Conservation (phyloP, 2,888 invertebrate species). For the Diarsia rubi region DNA sequence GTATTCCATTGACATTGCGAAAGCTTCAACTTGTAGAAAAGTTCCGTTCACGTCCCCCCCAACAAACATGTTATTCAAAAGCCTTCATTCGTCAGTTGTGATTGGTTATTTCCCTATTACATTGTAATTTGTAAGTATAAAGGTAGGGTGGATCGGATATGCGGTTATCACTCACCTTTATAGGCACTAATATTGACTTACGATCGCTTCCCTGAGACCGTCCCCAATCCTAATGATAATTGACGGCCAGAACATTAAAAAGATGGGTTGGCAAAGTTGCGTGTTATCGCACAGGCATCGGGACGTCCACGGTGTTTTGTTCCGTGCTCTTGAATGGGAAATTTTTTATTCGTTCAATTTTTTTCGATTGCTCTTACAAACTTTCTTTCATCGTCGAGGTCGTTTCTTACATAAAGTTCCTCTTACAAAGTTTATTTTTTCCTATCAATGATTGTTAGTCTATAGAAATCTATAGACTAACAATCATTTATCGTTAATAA, state of each 20-base stretch:
- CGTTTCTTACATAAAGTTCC: constrained; percentile 45
- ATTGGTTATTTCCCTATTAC: constrained; percentile 78
- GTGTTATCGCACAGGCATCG: constrained; percentile 75
- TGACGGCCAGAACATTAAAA: constrained; percentile 85
- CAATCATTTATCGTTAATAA: too few species aligned
- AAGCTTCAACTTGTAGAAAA: constrained; percentile 13
- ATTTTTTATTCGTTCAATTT: constrained; percentile 60
- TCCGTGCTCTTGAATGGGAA: constrained; percentile 71
- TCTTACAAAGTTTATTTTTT: constrained; percentile 52
- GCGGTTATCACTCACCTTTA: constrained; percentile 88
- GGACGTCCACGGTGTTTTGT: constrained; percentile 58
- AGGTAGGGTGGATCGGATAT: constrained; percentile 75
- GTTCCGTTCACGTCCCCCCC: neutral
- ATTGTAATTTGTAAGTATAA: constrained; percentile 76
- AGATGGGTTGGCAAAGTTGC: constrained; percentile 85
- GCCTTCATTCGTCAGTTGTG: constrained; percentile 58
- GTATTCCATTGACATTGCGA: constrained; percentile 20
- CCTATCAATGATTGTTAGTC: constrained; percentile 50
- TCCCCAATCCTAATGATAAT: constrained; percentile 86
- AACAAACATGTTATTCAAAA: constrained; percentile 65
- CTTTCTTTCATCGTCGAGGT: constrained; percentile 64
- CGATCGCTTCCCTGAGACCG: constrained; percentile 76
- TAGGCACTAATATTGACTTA: constrained; percentile 89
- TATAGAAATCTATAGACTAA: too few species aligned
- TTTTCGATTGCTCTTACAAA: constrained; percentile 74